These are phyloP conservation scores for Notoglanidium macrostoma DNA, from an alignment of 2,797 vertebrate species.

Conservation along the genomic window DNA sequence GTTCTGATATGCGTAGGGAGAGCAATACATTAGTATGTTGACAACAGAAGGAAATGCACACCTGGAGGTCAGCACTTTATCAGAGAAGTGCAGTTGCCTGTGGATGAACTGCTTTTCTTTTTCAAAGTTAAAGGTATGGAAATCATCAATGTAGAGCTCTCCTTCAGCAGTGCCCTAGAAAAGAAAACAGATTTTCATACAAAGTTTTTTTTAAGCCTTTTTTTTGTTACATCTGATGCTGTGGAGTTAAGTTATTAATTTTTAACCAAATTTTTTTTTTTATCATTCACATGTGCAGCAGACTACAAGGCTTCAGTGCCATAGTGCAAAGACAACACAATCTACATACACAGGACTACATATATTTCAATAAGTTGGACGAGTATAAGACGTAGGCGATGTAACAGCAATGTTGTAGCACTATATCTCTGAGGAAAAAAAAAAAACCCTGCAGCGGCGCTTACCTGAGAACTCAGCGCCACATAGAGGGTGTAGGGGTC, in stretches of 20 bases:
- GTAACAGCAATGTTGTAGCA: background rate
- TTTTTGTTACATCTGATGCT: background rate
- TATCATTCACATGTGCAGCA: background rate
- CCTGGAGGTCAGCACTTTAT: slow-evolving; percentile 80
- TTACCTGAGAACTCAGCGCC: slow-evolving; percentile 82
- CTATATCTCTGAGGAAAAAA: background rate
- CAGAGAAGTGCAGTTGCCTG: slow-evolving; percentile 77
- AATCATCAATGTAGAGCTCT: slow-evolving; percentile 88
- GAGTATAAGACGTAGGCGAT: background rate
- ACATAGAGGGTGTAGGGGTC: slow-evolving; percentile 88
- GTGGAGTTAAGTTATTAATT: background rate
- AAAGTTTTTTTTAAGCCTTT: background rate
- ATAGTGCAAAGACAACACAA: background rate
- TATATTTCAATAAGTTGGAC: background rate
- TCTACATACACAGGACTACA: background rate
- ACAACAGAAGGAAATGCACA: slow-evolving; percentile 49
- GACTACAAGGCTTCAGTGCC: background rate
- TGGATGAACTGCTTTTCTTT: slow-evolving; percentile 80
- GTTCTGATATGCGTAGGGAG: background rate
- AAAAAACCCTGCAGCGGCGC: background rate
- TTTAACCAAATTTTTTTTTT: background rate
- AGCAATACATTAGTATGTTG: background rate
- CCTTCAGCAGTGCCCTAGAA: slow-evolving; percentile 83
- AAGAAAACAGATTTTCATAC: background rate
- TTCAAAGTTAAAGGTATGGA: slow-evolving; percentile 84